Percentiles rank a stretch among this genome's conserved stretches.
Conservation (phyloP, 2,113 vertebrate genomes). For the Caloenas nicobarica region DNA sequence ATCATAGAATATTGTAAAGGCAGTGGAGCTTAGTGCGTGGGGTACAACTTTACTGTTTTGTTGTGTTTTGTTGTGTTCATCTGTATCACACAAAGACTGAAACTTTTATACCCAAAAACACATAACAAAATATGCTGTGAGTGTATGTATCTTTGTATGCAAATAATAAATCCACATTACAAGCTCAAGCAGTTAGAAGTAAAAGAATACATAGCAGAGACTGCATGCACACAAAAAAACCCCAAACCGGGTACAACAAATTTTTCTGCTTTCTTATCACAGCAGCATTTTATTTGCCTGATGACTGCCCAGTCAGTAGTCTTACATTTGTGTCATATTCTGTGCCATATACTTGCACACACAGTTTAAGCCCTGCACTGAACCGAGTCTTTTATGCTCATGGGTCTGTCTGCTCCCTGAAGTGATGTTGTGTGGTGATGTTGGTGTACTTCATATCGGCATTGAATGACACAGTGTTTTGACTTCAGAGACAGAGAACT, state of each 20-base stretch:
- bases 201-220: background rate
- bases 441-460: background rate
- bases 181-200: background rate
- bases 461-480: background rate
- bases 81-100: background rate
- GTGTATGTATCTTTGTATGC: background rate
- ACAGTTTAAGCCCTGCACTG: background rate
- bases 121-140: background rate
- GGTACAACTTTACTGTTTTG: background rate
- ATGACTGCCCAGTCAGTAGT: background rate
- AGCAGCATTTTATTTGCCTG: too few species aligned
- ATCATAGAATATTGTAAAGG: background rate
- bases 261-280: too few species aligned
- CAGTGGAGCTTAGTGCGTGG: background rate
- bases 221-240: background rate
- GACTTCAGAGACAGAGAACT: background rate
- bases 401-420: background rate
- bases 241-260: rapidly evolving
- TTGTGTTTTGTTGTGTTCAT: background rate
- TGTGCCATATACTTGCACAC: background rate
- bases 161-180: background rate
- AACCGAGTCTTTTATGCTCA: background rate
- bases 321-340: background rate
- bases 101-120: background rate
- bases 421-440: background rate